Evolutionary conservation across 1,140 invertebrate species (phyloP).

Genomic region (Drosophila prosaltans): DNA sequence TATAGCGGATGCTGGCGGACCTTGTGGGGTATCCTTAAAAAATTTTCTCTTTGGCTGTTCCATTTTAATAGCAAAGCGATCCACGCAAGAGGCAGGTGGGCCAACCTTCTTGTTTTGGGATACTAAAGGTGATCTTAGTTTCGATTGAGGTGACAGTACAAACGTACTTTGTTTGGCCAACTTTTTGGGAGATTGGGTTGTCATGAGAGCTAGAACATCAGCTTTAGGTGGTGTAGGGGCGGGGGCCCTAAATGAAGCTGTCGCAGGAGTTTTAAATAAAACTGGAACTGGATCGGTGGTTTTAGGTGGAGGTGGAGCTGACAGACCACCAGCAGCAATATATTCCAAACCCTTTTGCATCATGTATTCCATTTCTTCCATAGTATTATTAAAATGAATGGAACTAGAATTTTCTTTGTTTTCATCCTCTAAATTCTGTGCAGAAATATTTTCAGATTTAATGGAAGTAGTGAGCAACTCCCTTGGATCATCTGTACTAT

Average conservation of each 20-base stretch:
- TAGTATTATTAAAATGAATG: slow-evolving; percentile 82
- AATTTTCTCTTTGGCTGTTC: slow-evolving; percentile 43
- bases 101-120: not conserved
- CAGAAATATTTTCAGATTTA: not conserved
- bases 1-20: slow-evolving; percentile 31
- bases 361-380: slow-evolving; percentile 83
- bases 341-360: slow-evolving; percentile 79
- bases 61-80: slow-evolving; percentile 47
- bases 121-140: not conserved
- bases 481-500: slow-evolving; percentile 12
- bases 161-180: slow-evolving; percentile 61
- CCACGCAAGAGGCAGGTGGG: slow-evolving; percentile 6
- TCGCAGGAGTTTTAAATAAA: not conserved
- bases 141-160: slow-evolving; percentile 38
- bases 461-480: not conserved
- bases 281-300: not conserved
- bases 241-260: not conserved
- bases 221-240: not conserved
- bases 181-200: not conserved
- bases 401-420: slow-evolving; percentile 59
- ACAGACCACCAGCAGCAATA: slow-evolving; percentile 31
- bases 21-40: slow-evolving; percentile 37
- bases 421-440: slow-evolving; percentile 21
- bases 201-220: not conserved
- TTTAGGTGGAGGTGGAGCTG: slow-evolving; percentile 8